Conservation (phyloP, 2,113 vertebrate genomes). For the Dryoscopus gambensis region DNA sequence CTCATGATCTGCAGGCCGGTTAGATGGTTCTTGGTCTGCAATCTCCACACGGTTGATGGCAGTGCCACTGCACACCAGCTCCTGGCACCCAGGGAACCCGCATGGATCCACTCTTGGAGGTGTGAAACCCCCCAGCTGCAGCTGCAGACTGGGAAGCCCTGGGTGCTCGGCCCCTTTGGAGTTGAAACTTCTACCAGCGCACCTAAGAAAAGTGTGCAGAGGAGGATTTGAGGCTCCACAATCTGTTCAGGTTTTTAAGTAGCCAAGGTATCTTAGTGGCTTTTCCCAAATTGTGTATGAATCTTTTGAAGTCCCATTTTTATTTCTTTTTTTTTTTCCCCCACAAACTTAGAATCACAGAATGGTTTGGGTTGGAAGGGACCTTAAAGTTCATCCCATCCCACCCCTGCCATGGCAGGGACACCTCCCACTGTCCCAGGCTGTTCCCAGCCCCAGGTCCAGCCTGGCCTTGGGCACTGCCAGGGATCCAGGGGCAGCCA, state of each 20-base stretch:
- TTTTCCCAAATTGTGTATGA: not conserved
- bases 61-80: not conserved
- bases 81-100: not conserved
- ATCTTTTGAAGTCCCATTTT: not conserved
- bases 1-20: too few species aligned
- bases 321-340: fast-evolving
- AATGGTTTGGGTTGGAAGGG: not conserved
- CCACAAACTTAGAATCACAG: not conserved
- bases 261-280: not conserved
- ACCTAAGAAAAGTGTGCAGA: not conserved
- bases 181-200: not conserved
- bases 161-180: not conserved
- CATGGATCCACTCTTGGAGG: not conserved
- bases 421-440: not conserved
- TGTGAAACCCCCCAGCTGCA: not conserved
- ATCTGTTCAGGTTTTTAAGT: not conserved
- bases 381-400: not conserved
- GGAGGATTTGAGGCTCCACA: not conserved
- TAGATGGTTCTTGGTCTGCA: too few species aligned
- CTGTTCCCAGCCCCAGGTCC: not conserved
- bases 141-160: not conserved
- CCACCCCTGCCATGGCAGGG: not conserved
- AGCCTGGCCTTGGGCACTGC: not conserved
- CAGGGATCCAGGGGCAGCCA: not conserved
- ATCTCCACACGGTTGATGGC: not conserved